Base-by-base conservation (phyloP, 2,888 invertebrate species). In the Apamea monoglypha region DNA sequence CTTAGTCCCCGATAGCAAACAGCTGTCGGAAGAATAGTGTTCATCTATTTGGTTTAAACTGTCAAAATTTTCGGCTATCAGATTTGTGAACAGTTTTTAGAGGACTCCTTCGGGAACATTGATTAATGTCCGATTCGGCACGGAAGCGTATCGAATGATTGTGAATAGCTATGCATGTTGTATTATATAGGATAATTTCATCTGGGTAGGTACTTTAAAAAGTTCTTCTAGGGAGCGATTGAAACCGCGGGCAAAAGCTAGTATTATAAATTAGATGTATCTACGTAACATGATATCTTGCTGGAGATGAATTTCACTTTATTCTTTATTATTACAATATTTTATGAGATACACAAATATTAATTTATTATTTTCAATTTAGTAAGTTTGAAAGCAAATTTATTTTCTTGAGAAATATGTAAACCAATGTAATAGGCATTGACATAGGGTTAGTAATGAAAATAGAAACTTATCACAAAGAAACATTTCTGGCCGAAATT, bases 391-490 rank as follows among this genome's bases (percentile, higher is more conserved):
- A 64, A 53, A 44, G 6, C 6, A 59, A 67, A 40, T 40, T 36
- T 53, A 18, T 44, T 80, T 80, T 83, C 16, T 76, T 4, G 44
- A 53, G 50, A 50, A 76, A n/a, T 53, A 4, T 10, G 4, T 44
- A 21, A 83, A n/a, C 25, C n/a, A 18, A 25, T 56, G 16, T 66
- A 47, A 40, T 29, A 36, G 53, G 25, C 7, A 67, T 78, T 56
- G 47, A 32, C 36, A 40, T 67, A n/a, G 16, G n/a, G 40, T 40
- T 61, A 25, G 16, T 53, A 69, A 70, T 79, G 36, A n/a, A 70
- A 81, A 70, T 64, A 36, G 12, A 70, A 79, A 79, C 44, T 53
- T 81, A 53, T 70, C 44, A n/a, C n/a, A 53, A 36, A n/a, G 16
- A 81, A 32, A 70, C 1, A 29, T 81, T 64, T 50, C 40, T 56